These are phyloP conservation scores for Didymodactylos carnosus DNA, from an alignment of 2,888 invertebrate genomes.

Conservation along the genomic window DNA sequence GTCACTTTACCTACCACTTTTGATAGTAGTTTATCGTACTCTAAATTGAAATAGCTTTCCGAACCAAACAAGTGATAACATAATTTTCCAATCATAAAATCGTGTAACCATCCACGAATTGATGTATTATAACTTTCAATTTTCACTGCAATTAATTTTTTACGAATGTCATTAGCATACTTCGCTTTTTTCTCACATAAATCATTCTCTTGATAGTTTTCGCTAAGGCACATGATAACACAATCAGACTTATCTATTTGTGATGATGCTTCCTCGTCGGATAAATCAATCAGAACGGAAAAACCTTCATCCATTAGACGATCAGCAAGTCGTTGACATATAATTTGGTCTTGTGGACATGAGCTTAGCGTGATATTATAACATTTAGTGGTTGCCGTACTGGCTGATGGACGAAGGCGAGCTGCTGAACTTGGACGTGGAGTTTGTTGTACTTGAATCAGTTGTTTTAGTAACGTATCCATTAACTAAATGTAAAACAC, in stretches of 20 bases:
- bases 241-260: background rate
- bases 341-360: background rate
- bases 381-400: background rate
- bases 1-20: background rate
- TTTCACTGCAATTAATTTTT: background rate
- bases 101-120: background rate
- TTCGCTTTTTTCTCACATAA: background rate
- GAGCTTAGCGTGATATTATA: background rate
- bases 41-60: background rate
- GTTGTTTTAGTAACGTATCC: background rate
- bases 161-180: background rate
- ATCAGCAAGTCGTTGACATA: background rate
- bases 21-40: background rate
- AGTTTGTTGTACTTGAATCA: no score
- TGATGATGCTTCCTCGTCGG: no score
- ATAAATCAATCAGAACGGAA: background rate
- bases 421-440: background rate
- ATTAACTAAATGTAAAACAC: background rate
- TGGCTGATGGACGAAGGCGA: background rate
- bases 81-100: background rate
- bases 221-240: background rate
- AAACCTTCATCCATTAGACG: background rate
- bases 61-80: background rate
- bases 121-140: background rate
- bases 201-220: background rate